phyloP scores from a whole-genome alignment of 2,888 invertebrate genomes.

The Ormyrus labotus region DNA sequence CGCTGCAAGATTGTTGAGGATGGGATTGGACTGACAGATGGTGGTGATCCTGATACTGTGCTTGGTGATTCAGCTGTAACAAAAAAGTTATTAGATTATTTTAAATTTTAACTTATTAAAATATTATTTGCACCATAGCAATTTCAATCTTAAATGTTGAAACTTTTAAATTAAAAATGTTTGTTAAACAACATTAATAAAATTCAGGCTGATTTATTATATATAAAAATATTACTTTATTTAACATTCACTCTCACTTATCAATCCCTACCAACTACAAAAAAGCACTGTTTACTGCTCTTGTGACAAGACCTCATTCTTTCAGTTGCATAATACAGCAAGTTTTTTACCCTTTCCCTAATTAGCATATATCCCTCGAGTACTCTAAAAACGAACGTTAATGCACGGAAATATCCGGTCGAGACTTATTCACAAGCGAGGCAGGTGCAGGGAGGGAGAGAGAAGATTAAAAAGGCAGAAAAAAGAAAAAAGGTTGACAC shows the following conservation, averaged over 20 bases:
- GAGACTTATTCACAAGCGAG: not conserved
- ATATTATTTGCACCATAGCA: no score
- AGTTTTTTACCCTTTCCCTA: not conserved
- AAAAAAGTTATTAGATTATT: not conserved
- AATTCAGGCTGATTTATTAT: no score
- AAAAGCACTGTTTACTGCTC: not conserved
- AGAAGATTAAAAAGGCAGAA: not conserved
- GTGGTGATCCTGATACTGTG: slow-evolving; percentile 79
- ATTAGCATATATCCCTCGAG: not conserved
- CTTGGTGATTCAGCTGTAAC: slow-evolving; percentile 83
- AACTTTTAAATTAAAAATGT: no score
- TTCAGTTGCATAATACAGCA: slow-evolving; percentile 34
- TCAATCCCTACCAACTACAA: no score
- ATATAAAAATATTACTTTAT: no score
- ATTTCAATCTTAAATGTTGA: no score
- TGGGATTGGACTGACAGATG: slow-evolving; percentile 81
- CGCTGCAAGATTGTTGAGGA: slow-evolving; percentile 85
- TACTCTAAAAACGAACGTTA: no score
- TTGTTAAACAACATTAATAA: no score
- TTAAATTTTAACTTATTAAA: no score
- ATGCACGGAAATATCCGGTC: not conserved
- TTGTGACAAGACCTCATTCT: slow-evolving; percentile 35
- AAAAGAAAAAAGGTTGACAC: slow-evolving; percentile 17
- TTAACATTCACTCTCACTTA: no score
- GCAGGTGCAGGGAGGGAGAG: no score